Evolutionary conservation across 2,113 vertebrate species (phyloP).

Genomic region (Grantiella picta): DNA sequence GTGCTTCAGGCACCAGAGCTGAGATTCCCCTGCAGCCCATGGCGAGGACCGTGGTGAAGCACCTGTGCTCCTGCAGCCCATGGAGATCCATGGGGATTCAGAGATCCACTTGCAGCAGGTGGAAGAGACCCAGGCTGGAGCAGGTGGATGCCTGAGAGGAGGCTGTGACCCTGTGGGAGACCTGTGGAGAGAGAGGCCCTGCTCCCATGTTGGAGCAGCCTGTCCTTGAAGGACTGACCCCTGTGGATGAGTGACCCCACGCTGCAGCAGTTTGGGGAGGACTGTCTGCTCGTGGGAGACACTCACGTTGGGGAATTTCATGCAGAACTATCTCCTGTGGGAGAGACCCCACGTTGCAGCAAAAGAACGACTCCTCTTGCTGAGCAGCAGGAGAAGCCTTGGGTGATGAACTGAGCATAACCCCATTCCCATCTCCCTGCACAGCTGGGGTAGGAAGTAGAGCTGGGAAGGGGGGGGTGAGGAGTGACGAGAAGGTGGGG

Average conservation of each 20-base stretch:
- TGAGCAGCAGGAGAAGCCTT: not conserved
- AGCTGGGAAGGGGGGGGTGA: not conserved
- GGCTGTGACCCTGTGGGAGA: not conserved
- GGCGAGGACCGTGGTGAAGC: too few species aligned
- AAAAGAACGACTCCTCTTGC: not conserved
- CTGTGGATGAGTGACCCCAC: not conserved
- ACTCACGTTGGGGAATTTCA: not conserved
- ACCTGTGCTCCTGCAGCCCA: not conserved
- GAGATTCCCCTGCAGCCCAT: not conserved
- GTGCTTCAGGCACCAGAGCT: not conserved
- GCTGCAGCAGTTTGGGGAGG: not conserved
- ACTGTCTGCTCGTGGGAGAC: not conserved
- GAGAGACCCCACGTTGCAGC: accelerated
- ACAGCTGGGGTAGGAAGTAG: not conserved
- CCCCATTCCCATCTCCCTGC: not conserved
- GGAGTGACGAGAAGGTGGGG: not conserved
- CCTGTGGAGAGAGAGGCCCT: not conserved
- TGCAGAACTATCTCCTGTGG: not conserved
- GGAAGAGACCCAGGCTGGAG: not conserved
- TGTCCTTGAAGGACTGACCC: not conserved
- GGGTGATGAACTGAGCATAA: not conserved
- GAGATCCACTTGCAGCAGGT: not conserved
- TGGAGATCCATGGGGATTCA: not conserved
- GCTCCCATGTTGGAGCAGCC: not conserved
- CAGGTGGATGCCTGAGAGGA: not conserved